These are phyloP conservation scores for Bubo scandiacus DNA, from an alignment of 2,113 vertebrate genomes.

Conservation along the genomic window DNA sequence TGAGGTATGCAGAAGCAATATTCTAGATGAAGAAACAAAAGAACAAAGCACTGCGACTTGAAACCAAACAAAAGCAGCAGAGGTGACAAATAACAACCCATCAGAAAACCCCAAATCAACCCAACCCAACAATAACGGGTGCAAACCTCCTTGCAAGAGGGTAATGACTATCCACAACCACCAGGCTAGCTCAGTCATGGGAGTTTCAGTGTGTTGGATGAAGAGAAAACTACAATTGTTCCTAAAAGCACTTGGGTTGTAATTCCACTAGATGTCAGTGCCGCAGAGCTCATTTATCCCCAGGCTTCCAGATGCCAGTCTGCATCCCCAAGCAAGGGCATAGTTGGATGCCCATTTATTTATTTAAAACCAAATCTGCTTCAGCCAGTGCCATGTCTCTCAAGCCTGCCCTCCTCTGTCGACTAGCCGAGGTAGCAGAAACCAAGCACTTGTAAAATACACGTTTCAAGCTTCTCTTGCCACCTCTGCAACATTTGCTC, in stretches of 20 bases:
- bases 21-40: neutral
- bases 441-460: neutral
- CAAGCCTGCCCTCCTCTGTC: neutral
- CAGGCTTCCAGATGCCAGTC: neutral
- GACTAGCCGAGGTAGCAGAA: neutral
- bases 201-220: neutral
- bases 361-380: neutral
- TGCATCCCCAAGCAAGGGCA: neutral
- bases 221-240: neutral
- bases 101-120: fast-evolving
- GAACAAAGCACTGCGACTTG: neutral
- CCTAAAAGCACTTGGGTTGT: neutral
- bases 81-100: neutral
- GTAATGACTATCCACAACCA: neutral
- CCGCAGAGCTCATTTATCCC: neutral
- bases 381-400: neutral
- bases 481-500: neutral
- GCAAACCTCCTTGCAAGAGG: neutral
- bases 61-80: neutral
- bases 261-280: conserved; percentile 71
- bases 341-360: neutral
- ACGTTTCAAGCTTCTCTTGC: neutral
- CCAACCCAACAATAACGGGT: neutral
- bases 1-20: neutral
- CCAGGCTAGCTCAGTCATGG: neutral